A percentile compares a stretch with the other conserved stretches of the same genome.
phyloP scores from a whole-genome alignment of 2,888 invertebrate species.

The Pediacus dermestoides region DNA sequence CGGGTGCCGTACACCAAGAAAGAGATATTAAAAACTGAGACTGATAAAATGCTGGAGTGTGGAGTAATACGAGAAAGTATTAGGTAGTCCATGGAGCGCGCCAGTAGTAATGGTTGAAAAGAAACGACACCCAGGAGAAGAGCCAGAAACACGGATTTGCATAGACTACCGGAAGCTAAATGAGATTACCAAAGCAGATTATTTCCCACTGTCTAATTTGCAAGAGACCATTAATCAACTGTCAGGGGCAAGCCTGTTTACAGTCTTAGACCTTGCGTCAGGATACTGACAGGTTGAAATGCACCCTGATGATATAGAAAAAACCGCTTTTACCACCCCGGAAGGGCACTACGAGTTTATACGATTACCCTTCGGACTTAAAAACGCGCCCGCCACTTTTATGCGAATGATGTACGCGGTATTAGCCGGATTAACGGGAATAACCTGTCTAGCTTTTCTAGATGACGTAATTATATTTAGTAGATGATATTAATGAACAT shows the following conservation, averaged over 20 bases:
- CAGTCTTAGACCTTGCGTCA: conserved; percentile 30
- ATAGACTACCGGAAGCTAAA: conserved; percentile 23
- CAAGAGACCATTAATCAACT: conserved; percentile 30
- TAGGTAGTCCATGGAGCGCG: conserved; percentile 34
- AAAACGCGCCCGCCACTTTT: conserved; percentile 8
- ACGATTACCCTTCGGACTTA: conserved; percentile 6
- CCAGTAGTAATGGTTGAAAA: conserved; percentile 40
- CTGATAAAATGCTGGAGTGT: conserved; percentile 23
- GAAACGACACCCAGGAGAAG: conserved; percentile 23
- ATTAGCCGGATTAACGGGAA: conserved; percentile 1
- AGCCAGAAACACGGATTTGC: conserved; percentile 14
- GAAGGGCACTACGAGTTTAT: conserved; percentile 9
- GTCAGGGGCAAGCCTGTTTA: conserved; percentile 19
- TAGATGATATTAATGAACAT: conserved; percentile 3
- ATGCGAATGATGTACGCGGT: conserved; percentile 8
- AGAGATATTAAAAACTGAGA: conserved; percentile 11
- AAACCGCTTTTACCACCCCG: conserved; percentile 19
- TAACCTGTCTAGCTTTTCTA: conserved; percentile 18
- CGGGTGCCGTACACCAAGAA: conserved; percentile 4
- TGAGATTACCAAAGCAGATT: conserved; percentile 20
- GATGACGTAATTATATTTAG: conserved; percentile 27
- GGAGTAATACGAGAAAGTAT: conserved; percentile 25
- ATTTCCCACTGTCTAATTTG: conserved; percentile 25
- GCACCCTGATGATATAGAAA: conserved; percentile 16
- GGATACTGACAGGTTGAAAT: conserved; percentile 33